phyloP scores from a whole-genome alignment of 1,140 invertebrate species.

The Zaprionus camerounensis region DNA sequence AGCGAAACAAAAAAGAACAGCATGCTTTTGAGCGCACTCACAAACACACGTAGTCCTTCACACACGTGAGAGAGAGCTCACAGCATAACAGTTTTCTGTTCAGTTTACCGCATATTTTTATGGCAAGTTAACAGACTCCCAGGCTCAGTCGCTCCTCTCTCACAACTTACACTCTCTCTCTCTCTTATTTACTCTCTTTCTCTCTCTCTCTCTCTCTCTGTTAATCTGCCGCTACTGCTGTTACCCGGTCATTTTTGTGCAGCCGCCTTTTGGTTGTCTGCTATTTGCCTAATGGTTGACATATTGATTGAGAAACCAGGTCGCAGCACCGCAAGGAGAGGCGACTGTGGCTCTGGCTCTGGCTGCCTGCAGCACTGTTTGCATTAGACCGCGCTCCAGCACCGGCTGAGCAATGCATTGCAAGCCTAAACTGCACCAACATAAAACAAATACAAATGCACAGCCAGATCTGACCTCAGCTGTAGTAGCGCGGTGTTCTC shows the following conservation, averaged over 20 bases:
- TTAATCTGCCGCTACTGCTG: conserved; percentile 21
- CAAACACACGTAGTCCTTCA: background rate
- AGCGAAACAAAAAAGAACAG: conserved; percentile 28
- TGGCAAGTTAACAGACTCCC: conserved; percentile 3
- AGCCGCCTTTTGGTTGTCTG: conserved; percentile 30
- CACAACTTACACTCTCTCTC: background rate
- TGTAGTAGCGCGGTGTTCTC: background rate
- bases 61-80: conserved; percentile 27
- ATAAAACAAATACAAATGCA: background rate
- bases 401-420: background rate
- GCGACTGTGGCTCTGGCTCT: background rate
- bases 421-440: background rate
- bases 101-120: background rate
- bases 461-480: background rate
- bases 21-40: conserved; percentile 46
- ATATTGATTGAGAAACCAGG: conserved; percentile 51
- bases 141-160: background rate
- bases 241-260: conserved; percentile 67
- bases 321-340: conserved; percentile 15
- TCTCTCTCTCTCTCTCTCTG: background rate
- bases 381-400: background rate
- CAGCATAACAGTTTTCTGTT: conserved; percentile 19
- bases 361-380: background rate
- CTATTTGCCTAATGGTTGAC: conserved; percentile 41
- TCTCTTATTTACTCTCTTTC: background rate